Conservation (phyloP, 2,888 invertebrate genomes). For the Sepiola atlantica region DNA sequence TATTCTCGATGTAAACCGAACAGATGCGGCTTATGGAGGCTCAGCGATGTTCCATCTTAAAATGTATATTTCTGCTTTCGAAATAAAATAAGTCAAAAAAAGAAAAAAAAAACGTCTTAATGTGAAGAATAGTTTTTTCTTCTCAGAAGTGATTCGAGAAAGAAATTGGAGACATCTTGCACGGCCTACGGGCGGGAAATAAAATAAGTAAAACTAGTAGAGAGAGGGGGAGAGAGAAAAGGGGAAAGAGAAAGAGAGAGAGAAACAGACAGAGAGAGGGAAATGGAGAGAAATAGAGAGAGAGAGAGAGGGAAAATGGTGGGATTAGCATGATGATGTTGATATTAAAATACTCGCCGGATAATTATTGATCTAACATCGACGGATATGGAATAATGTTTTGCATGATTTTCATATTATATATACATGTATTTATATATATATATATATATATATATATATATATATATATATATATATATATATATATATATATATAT, state of each 20-base stretch:
- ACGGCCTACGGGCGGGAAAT: too few species aligned
- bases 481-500: too few species aligned
- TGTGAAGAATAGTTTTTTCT: neutral
- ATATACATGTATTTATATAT: neutral
- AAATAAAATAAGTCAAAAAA: neutral
- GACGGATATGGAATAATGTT: neutral
- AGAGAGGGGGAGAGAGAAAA: neutral
- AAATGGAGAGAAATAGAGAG: neutral
- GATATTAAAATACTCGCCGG: neutral
- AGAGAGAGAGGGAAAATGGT: neutral
- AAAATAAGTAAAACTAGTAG: too few species aligned
- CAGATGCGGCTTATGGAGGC: neutral
- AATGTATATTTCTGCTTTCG: neutral
- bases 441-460: constrained; percentile 32
- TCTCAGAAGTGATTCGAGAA: neutral
- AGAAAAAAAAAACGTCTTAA: neutral
- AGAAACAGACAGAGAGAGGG: neutral
- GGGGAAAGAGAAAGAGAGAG: too few species aligned
- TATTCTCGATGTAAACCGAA: neutral
- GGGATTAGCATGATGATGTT: neutral
- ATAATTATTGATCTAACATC: neutral
- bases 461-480: constrained; percentile 20
- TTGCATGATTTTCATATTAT: neutral
- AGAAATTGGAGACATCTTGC: neutral
- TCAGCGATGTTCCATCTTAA: neutral